Evolutionary conservation across 2,797 vertebrate species (phyloP).

Genomic region (Sparus aurata): DNA sequence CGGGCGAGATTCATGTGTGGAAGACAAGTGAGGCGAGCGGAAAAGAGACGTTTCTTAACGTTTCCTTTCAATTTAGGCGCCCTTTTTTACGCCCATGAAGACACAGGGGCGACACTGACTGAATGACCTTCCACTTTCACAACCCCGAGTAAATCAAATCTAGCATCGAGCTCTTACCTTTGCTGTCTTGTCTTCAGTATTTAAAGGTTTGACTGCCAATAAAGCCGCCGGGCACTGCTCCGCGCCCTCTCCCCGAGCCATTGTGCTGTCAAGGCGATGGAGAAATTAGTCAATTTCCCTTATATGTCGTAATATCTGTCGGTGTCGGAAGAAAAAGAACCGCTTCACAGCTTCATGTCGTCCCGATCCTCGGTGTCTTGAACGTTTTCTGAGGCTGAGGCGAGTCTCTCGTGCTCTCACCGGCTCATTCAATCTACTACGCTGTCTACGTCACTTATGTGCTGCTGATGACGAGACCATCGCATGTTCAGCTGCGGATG

Average conservation of each 20-base stretch:
- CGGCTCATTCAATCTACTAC: conserved; percentile 37
- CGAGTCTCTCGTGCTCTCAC: neutral
- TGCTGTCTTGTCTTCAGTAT: conserved; percentile 55
- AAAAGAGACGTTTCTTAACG: conserved; percentile 18
- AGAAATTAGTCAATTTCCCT: accelerated
- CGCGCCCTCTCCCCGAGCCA: conserved; percentile 82
- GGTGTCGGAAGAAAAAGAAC: accelerated
- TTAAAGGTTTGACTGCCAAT: conserved; percentile 64
- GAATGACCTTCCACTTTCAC: neutral
- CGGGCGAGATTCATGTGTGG: conserved; percentile 41
- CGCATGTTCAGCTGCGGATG: conserved; percentile 3
- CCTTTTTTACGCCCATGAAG: neutral
- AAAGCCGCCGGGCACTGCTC: conserved; percentile 73
- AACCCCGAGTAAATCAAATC: accelerated
- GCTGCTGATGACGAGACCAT: conserved; percentile 6
- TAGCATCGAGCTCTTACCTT: conserved; percentile 64
- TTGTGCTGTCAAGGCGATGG: conserved; percentile 23
- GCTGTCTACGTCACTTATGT: neutral
- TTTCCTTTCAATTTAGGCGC: conserved; percentile 17
- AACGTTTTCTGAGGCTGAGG: neutral
- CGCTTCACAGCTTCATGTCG: neutral
- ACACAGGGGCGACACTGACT: neutral
- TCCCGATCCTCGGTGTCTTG: neutral
- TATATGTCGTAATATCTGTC: neutral
- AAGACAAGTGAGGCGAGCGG: neutral